A percentile compares a stretch with the other conserved stretches of the same genome.
Evolutionary conservation across 2,888 invertebrate species (phyloP).

Genomic region (Cerceris rybyensis): DNA sequence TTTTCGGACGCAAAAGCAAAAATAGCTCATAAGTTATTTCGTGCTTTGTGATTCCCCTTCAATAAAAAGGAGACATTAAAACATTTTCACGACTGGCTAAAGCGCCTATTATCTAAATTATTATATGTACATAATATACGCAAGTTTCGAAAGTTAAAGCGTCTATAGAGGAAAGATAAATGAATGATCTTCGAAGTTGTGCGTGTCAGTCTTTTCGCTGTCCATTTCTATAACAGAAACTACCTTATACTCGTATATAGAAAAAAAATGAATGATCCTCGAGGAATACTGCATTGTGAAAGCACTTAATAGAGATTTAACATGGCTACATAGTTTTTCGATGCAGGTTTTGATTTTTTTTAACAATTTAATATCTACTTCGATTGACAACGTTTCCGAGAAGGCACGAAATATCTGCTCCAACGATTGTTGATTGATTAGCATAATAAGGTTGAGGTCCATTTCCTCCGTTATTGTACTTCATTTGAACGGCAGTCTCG

Average conservation of each 20-base stretch:
- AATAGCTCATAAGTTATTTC: slow-evolving; percentile 15
- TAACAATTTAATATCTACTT: slow-evolving; percentile 73
- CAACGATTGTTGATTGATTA: slow-evolving; percentile 79
- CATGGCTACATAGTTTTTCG: slow-evolving; percentile 3
- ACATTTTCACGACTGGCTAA: no score
- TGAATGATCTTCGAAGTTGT: slow-evolving; percentile 32
- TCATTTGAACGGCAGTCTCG: slow-evolving; percentile 95
- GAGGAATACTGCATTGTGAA: slow-evolving; percentile 35
- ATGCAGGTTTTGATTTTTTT: neutral
- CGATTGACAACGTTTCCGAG: slow-evolving; percentile 76
- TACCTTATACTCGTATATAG: slow-evolving; percentile 15
- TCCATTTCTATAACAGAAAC: slow-evolving; percentile 34
- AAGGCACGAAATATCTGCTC: slow-evolving; percentile 77
- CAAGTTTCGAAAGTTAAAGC: no score
- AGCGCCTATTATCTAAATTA: no score
- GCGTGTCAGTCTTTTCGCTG: slow-evolving; percentile 55
- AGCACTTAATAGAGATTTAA: slow-evolving; percentile 4
- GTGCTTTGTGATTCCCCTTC: neutral
- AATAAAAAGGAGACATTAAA: neutral
- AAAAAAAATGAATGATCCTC: slow-evolving; percentile 3
- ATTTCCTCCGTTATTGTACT: slow-evolving; percentile 83
- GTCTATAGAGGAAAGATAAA: neutral
- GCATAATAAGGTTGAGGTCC: slow-evolving; percentile 79
- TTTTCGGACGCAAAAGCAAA: slow-evolving; percentile 4
- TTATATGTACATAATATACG: no score